A percentile compares a stretch with the other conserved stretches of the same genome.
phyloP scores from a whole-genome alignment of 1,140 invertebrate genomes.

The Zaprionus nigranus region DNA sequence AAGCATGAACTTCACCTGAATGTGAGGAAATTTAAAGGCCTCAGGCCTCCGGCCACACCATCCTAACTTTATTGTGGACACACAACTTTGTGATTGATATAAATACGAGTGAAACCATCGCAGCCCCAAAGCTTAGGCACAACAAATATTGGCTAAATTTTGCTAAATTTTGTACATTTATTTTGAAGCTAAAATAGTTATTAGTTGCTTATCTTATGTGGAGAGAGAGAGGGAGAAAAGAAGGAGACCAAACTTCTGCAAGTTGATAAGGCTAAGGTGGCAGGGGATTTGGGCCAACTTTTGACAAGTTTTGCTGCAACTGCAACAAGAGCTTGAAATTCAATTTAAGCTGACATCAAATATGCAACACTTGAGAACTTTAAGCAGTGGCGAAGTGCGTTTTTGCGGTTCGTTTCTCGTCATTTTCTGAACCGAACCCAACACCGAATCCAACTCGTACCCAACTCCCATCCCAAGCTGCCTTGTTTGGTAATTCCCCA shows the following conservation, averaged over 20 bases:
- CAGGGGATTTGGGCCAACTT: not conserved
- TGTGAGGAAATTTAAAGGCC: slow-evolving; percentile 31
- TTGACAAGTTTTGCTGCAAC: not conserved
- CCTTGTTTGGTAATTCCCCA: slow-evolving; percentile 12
- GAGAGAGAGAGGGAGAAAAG: no score
- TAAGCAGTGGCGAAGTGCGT: slow-evolving; percentile 13
- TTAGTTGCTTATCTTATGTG: slow-evolving; percentile 4
- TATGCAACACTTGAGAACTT: slow-evolving; percentile 18
- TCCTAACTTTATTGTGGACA: slow-evolving; percentile 8
- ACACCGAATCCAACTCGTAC: not conserved
- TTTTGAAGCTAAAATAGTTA: not conserved
- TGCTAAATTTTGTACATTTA: no score
- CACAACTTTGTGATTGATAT: slow-evolving; percentile 6
- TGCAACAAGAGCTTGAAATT: slow-evolving; percentile 17
- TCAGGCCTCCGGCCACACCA: not conserved
- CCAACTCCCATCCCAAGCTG: not conserved
- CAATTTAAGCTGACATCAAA: slow-evolving; percentile 26
- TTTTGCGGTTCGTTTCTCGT: slow-evolving; percentile 18
- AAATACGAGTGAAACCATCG: not conserved
- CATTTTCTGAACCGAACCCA: not conserved
- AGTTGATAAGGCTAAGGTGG: not conserved
- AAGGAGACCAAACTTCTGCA: not conserved
- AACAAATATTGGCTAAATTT: slow-evolving; percentile 2
- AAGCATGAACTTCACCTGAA: slow-evolving; percentile 43
- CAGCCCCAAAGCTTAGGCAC: not conserved